Base-by-base conservation (phyloP, 1,140 invertebrate genomes). In the Drosophila grimshawi region DNA sequence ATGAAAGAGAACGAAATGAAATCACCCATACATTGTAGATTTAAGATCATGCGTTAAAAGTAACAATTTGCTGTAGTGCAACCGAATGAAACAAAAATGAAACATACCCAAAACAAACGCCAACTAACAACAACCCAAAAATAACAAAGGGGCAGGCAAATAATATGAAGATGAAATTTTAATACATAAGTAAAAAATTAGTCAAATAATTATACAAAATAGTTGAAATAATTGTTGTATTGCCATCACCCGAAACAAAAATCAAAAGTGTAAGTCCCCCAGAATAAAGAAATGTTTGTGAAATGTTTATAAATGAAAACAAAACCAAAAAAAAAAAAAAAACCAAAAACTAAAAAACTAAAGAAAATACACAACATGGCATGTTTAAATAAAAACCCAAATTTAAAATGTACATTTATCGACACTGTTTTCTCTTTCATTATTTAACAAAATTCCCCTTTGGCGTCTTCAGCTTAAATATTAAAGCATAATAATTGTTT, bases 181-280 rank as follows among this genome's bases (percentile, higher is more conserved):
- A 68, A 77, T 73, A 59, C 62, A 63, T 73, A 59, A 67, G 63
- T 62, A 62, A 63, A 62, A 62, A 63, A 33, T 89, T 85, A 85
- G 85, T 81, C 78, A 81, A 62, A 78, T 85, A 89, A 85, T 75
- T 89, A 85, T 89, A 89, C 78, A 89, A 76, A 89, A 89, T 89
- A 89, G 80, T 88, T 88, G 85, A 89, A 89, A 89, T 89, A 89
- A 89, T 89, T 89, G 85, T 89, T 89, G 85, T 77, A 77, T 77
- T 73, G 74, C 75, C 75, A 73, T 89, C 85, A 73, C 63, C 65
- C 81, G 53, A 75, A 66, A 63, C 41, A 71, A 75, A 80, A 80
- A 80, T 64, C 60, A 83, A 77, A 78, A 89, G 80, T 88, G 83
- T 85, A 80, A 89, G 66, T 85, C 75, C 81, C 64, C 62, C 62